A percentile compares a stretch with the other conserved stretches of the same genome.
Conservation (phyloP, 1,140 invertebrate genomes). For the Dysdera silvatica region DNA sequence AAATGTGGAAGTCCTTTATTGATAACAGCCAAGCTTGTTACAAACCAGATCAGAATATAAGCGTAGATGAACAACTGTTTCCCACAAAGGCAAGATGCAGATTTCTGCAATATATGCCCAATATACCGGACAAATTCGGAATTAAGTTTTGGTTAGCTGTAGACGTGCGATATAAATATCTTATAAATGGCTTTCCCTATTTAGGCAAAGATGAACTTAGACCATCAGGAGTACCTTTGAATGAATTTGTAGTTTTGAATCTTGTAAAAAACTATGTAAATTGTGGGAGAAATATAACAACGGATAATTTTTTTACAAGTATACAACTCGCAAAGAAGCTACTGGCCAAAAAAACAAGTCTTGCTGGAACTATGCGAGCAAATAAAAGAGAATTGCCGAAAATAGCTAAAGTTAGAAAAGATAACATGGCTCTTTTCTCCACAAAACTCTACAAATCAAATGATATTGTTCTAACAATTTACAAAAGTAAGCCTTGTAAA, state of each 20-base stretch:
- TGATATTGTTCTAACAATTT: too few species aligned
- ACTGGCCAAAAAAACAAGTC: constrained; percentile 10
- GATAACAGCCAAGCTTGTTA: constrained; percentile 25
- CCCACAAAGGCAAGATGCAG: constrained; percentile 7
- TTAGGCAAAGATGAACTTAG: constrained; percentile 15
- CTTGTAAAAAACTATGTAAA: constrained; percentile 6
- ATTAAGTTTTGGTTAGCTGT: constrained; percentile 25
- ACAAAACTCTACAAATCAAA: too few species aligned
- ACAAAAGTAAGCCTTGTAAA: too few species aligned
- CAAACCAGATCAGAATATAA: constrained; percentile 9
- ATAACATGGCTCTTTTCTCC: too few species aligned
- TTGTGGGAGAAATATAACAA: constrained; percentile 11
- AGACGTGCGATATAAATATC: constrained; percentile 20
- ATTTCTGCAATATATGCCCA: constrained; percentile 24
- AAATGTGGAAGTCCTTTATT: constrained; percentile 19
- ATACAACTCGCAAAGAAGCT: constrained; percentile 4
- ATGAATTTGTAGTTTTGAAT: constrained; percentile 15
- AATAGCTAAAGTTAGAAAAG: background rate
- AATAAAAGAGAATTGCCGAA: constrained; percentile 20
- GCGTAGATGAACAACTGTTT: constrained; percentile 25
- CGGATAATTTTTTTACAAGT: constrained; percentile 26
- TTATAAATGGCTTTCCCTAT: constrained; percentile 22
- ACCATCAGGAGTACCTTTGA: background rate
- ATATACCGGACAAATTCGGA: constrained; percentile 30
- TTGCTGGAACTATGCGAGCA: constrained; percentile 7